phyloP scores from a whole-genome alignment of 2,888 invertebrate genomes.

The Hemaris fuciformis region DNA sequence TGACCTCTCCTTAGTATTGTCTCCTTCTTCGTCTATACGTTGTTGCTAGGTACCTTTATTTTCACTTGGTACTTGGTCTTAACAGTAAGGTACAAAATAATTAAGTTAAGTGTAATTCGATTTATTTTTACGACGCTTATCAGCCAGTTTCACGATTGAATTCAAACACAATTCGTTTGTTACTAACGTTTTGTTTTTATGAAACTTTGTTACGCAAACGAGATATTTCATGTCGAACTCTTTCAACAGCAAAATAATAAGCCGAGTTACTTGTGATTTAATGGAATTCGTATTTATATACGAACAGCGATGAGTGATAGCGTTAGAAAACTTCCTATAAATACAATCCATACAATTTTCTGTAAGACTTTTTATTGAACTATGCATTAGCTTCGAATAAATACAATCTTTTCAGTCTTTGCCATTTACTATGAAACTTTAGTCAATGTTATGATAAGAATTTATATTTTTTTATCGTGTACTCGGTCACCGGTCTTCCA shows the following conservation, averaged over 20 bases:
- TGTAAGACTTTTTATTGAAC: too few species aligned
- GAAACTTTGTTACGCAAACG: neutral
- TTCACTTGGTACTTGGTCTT: neutral
- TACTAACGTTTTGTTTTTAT: neutral
- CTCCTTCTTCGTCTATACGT: too few species aligned
- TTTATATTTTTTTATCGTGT: too few species aligned
- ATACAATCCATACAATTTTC: too few species aligned
- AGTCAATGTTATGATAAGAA: too few species aligned
- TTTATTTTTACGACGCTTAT: slow-evolving; percentile 9
- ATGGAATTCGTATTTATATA: neutral
- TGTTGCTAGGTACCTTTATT: too few species aligned
- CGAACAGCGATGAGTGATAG: neutral
- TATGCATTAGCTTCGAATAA: too few species aligned
- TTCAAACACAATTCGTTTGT: neutral
- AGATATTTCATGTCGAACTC: neutral
- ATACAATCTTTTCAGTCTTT: too few species aligned
- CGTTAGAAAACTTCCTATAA: too few species aligned
- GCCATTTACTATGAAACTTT: too few species aligned
- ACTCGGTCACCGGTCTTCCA: too few species aligned
- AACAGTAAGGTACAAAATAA: neutral
- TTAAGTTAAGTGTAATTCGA: neutral
- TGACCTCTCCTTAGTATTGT: too few species aligned
- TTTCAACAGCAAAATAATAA: neutral
- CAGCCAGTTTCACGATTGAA: slow-evolving; percentile 1
- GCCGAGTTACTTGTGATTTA: neutral